These are phyloP conservation scores for Hipposideros larvatus DNA, from an alignment of 2,797 vertebrate genomes.

Conservation along the genomic window DNA sequence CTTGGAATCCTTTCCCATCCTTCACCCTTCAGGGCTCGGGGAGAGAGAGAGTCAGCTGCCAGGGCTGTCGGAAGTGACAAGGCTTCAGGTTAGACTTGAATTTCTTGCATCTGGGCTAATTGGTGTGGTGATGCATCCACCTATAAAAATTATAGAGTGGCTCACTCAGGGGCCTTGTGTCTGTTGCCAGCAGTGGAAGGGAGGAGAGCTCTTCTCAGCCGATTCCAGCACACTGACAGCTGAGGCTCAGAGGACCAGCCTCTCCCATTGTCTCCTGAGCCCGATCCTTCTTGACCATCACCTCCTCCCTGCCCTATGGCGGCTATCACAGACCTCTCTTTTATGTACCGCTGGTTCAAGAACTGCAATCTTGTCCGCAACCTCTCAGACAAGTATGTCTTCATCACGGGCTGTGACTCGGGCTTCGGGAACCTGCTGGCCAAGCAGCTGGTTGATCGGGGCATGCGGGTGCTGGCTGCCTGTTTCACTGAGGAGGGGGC, in stretches of 20 bases:
- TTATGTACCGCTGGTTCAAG: conserved; percentile 84
- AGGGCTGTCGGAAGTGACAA: conserved; percentile 47
- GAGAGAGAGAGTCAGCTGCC: conserved; percentile 17
- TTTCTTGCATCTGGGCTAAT: conserved; percentile 80
- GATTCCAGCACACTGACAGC: neutral
- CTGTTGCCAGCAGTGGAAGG: neutral
- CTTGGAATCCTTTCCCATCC: neutral
- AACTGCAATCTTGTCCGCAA: conserved; percentile 80
- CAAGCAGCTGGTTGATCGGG: conserved; percentile 90
- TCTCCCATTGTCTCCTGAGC: neutral
- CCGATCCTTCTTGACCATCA: neutral
- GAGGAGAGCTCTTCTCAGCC: conserved; percentile 4
- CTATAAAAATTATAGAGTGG: conserved; percentile 73
- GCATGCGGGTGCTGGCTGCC: conserved; percentile 92
- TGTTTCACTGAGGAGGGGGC: conserved; percentile 94
- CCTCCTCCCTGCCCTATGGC: conserved; percentile 60
- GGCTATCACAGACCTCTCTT: conserved; percentile 67
- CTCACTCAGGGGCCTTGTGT: conserved; percentile 7
- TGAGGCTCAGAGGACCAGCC: neutral
- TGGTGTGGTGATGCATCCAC: conserved; percentile 66
- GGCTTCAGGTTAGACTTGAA: conserved; percentile 82
- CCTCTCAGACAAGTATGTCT: conserved; percentile 84
- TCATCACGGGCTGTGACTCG: conserved; percentile 85
- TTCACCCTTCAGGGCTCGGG: neutral
- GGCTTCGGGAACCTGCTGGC: conserved; percentile 93